phyloP scores from a whole-genome alignment of 1,140 invertebrate species.

The Mizuhopecten yessoensis region DNA sequence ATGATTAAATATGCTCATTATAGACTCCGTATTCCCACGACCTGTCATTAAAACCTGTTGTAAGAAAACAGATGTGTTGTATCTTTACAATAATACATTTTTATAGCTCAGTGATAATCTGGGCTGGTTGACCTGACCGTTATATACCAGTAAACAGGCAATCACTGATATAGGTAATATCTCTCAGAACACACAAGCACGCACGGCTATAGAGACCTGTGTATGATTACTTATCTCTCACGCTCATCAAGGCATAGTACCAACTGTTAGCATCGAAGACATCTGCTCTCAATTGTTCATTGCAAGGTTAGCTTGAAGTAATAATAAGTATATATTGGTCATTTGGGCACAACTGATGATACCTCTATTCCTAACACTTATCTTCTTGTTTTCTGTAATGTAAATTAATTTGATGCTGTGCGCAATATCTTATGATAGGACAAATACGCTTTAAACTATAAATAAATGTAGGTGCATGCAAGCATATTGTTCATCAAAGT shows the following conservation, averaged over 20 bases:
- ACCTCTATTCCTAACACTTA: no score
- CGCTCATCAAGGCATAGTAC: background rate
- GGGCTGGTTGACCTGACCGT: background rate
- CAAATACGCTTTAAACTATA: no score
- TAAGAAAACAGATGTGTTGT: background rate
- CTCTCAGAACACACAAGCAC: background rate
- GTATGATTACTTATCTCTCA: background rate
- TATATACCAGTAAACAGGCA: background rate
- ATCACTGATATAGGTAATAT: conserved; percentile 23
- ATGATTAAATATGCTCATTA: background rate
- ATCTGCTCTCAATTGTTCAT: background rate
- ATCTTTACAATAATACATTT: conserved; percentile 36
- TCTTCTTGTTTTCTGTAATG: no score
- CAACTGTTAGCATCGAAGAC: background rate
- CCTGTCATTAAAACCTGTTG: background rate
- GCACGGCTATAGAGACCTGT: background rate
- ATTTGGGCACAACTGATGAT: background rate
- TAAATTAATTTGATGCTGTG: no score
- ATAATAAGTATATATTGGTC: background rate
- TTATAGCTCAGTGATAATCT: conserved; percentile 32
- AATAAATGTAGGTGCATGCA: no score
- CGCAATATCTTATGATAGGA: no score
- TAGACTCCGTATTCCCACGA: background rate
- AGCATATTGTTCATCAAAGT: no score
- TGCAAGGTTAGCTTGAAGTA: background rate